These are phyloP conservation scores for Scarus forsteni DNA, from an alignment of 2,797 vertebrate genomes.

Conservation along the genomic window DNA sequence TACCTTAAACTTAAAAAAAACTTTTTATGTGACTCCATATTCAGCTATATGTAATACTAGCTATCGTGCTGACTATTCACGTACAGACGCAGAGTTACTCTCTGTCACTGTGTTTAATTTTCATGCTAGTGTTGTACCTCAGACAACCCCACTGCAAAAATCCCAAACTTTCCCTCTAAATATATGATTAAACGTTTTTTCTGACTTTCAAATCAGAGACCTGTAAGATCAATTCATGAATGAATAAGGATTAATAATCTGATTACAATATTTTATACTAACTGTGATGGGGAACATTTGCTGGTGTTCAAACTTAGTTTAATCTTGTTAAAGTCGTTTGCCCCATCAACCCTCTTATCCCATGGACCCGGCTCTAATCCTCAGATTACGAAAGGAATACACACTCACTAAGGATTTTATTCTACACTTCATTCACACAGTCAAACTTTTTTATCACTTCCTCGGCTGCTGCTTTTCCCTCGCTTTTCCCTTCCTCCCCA, in stretches of 20 bases:
- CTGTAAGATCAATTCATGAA: constrained; percentile 1
- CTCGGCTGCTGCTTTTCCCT: constrained; percentile 10
- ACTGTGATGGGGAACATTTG: constrained; percentile 15
- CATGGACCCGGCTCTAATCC: constrained; percentile 39
- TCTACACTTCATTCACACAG: constrained; percentile 22
- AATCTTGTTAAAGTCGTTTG: constrained; percentile 52
- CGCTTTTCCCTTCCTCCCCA: constrained; percentile 19
- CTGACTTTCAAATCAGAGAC: background rate
- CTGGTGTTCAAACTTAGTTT: constrained; percentile 31
- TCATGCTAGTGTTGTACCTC: too few species aligned
- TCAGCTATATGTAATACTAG: too few species aligned
- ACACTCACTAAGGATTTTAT: constrained; percentile 30
- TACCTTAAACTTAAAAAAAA: too few species aligned
- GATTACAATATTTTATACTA: constrained; percentile 14
- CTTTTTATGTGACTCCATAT: too few species aligned
- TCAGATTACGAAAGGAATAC: constrained; percentile 49
- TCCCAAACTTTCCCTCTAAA: background rate
- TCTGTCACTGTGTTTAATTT: too few species aligned
- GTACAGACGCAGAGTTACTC: too few species aligned
- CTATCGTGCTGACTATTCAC: too few species aligned
- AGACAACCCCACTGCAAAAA: too few species aligned
- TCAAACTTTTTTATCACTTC: background rate
- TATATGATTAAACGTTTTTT: background rate
- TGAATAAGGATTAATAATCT: background rate
- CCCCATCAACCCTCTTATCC: constrained; percentile 31